Conservation (phyloP, 2,113 vertebrate genomes). For the Nothoprocta perdicaria region DNA sequence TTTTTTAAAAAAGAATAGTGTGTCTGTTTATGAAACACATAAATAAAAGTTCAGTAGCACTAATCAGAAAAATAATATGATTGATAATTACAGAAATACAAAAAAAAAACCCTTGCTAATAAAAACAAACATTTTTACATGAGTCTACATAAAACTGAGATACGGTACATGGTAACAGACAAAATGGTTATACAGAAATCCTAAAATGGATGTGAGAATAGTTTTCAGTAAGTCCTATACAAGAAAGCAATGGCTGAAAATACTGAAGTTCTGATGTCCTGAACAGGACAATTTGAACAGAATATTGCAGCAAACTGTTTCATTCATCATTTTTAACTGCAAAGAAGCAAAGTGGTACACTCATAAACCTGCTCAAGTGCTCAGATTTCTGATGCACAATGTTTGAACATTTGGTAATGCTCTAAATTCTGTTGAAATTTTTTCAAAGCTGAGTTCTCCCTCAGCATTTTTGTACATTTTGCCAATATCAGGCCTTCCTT, state of each 20-base stretch:
- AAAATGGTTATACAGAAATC: neutral
- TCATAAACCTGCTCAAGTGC: neutral
- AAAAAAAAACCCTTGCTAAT: neutral
- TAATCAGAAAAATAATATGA: neutral
- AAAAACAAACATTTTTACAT: neutral
- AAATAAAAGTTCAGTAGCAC: fast-evolving
- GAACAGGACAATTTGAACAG: fast-evolving
- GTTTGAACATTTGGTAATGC: neutral
- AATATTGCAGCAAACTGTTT: fast-evolving
- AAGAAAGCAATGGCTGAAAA: neutral
- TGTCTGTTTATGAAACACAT: neutral
- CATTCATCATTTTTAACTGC: fast-evolving
- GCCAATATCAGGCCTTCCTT: neutral
- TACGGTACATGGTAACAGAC: neutral
- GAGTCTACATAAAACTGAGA: neutral
- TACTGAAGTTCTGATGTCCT: neutral
- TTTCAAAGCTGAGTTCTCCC: neutral
- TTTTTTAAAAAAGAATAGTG: fast-evolving
- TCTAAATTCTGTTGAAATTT: neutral
- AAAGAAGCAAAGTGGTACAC: too few relatives aligned
- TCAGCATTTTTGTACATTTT: neutral
- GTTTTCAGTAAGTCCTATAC: neutral
- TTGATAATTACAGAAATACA: neutral
- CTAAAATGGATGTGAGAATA: neutral
- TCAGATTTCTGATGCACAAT: neutral